These are phyloP conservation scores for Periophthalmus magnuspinnatus DNA, from an alignment of 2,797 vertebrate genomes.

Conservation along the genomic window DNA sequence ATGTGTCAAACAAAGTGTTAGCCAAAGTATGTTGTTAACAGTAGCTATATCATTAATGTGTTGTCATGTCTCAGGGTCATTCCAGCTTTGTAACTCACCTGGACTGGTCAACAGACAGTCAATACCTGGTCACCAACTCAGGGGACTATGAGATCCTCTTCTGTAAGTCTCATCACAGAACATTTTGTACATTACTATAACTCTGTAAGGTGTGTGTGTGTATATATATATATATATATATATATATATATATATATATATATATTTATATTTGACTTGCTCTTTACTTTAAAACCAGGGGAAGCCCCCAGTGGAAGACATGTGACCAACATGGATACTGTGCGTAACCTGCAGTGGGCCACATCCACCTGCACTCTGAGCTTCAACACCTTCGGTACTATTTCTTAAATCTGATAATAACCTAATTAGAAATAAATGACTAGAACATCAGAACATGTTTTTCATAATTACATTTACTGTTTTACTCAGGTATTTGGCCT, in stretches of 20 bases:
- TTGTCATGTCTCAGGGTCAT: conserved; percentile 78
- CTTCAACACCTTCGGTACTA: conserved; percentile 84
- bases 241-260: too few relatives aligned
- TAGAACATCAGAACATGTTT: background rate
- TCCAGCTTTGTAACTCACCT: conserved; percentile 92
- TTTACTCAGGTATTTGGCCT: conserved; percentile 67
- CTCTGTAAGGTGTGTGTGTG: background rate
- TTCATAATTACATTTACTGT: background rate
- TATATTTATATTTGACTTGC: background rate
- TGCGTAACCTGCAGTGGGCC: conserved; percentile 86
- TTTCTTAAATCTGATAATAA: conserved; percentile 21
- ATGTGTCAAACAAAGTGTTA: conserved; percentile 56
- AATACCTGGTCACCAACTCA: conserved; percentile 89
- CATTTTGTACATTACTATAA: background rate
- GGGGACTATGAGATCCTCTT: conserved; percentile 93
- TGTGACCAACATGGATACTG: conserved; percentile 80
- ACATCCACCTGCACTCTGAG: conserved; percentile 83
- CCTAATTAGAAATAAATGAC: background rate
- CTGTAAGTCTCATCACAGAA: conserved; percentile 73
- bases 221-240: too few relatives aligned
- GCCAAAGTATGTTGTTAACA: background rate
- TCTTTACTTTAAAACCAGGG: conserved; percentile 62
- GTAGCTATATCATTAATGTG: background rate
- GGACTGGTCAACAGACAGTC: conserved; percentile 87
- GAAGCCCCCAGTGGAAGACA: conserved; percentile 85